phyloP scores from a whole-genome alignment of 2,797 vertebrate species.

The Coregonus ussuriensis region DNA sequence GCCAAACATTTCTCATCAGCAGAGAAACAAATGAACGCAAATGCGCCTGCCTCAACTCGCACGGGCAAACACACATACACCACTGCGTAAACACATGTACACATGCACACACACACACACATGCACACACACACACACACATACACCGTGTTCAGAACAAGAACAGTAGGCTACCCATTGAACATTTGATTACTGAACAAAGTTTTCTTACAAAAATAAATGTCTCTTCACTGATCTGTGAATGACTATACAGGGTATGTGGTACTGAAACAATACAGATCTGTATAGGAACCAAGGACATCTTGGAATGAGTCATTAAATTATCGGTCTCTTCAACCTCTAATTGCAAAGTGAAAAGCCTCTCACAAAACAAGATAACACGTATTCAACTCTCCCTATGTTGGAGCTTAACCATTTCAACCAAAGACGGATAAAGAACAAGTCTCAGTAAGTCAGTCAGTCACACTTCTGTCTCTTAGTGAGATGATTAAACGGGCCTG shows the following conservation, averaged over 20 bases:
- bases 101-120: not conserved
- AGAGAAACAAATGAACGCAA: constrained; percentile 34
- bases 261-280: not conserved
- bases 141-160: constrained; percentile 21
- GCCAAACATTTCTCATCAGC: constrained; percentile 72
- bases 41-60: not conserved
- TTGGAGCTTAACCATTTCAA: not conserved
- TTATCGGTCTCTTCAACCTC: not conserved
- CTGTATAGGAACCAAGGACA: no score
- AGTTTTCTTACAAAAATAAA: not conserved
- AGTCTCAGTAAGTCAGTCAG: not conserved
- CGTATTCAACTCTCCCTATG: not conserved
- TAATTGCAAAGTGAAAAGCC: not conserved
- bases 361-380: no score
- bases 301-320: no score
- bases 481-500: not conserved
- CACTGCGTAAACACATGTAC: not conserved
- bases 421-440: not conserved
- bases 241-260: not conserved
- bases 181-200: not conserved
- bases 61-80: not conserved
- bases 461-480: not conserved
- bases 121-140: not conserved
- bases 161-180: constrained; percentile 14
- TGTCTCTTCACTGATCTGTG: not conserved